phyloP scores from a whole-genome alignment of 1,140 invertebrate species.

The Cotesia typhae region DNA sequence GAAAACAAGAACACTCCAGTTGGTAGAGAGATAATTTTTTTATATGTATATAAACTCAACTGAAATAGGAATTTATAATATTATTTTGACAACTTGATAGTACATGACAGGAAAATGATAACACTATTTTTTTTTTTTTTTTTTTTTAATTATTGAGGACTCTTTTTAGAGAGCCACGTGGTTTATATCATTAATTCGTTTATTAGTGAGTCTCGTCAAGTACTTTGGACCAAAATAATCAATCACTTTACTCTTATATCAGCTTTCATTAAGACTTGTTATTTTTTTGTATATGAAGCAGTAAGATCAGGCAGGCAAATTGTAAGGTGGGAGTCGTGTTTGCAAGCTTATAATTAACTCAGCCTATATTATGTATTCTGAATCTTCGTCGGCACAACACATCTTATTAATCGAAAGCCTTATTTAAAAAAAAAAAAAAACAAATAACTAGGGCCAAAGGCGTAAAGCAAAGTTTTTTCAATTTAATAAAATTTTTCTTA shows the following conservation, averaged over 20 bases:
- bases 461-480: background rate
- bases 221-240: conserved; percentile 50
- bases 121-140: conserved; percentile 46
- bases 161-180: conserved; percentile 36
- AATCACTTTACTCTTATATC: conserved; percentile 33
- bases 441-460: conserved; percentile 24
- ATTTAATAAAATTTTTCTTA: too few species aligned
- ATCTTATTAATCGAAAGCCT: background rate
- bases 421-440: conserved; percentile 10
- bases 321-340: too few species aligned
- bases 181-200: background rate
- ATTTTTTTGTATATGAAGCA: too few species aligned
- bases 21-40: conserved; percentile 24
- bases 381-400: too few species aligned
- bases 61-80: too few species aligned
- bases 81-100: too few species aligned
- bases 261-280: too few species aligned
- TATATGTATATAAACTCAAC: background rate
- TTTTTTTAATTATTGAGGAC: too few species aligned
- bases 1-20: too few species aligned
- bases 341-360: too few species aligned
- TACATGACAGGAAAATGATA: conserved; percentile 32
- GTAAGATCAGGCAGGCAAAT: too few species aligned
- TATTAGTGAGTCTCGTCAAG: background rate
- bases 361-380: too few species aligned